These are phyloP conservation scores for Paedocypris sp. DNA, from an alignment of 2,113 vertebrate genomes.

Conservation along the genomic window DNA sequence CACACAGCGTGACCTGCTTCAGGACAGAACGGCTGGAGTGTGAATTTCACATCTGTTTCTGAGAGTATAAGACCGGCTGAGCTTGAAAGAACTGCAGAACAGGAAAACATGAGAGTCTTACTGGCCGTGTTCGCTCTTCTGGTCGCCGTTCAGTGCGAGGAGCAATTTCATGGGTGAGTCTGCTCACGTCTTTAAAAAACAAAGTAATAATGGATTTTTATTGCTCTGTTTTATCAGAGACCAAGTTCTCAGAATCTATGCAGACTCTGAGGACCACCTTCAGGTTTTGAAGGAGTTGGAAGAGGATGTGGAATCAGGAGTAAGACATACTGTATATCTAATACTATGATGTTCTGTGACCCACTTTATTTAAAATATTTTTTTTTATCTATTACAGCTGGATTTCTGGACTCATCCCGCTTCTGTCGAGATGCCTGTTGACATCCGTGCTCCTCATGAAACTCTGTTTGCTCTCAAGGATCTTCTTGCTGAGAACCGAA, in stretches of 20 bases:
- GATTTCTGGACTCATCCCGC: constrained; percentile 77
- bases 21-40: not conserved
- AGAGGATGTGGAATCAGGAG: constrained; percentile 30
- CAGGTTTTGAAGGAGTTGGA: constrained; percentile 46
- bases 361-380: no score
- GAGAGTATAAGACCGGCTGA: not conserved
- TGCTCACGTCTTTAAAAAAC: not conserved
- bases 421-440: constrained; percentile 49
- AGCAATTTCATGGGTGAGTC: constrained; percentile 49
- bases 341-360: no score
- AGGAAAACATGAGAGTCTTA: constrained; percentile 39
- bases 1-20: no score
- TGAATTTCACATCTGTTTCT: constrained; percentile 21
- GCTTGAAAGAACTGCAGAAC: not conserved
- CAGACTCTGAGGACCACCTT: constrained; percentile 44
- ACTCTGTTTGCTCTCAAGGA: constrained; percentile 57
- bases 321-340: not conserved
- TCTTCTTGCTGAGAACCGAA: constrained; percentile 58
- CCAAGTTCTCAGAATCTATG: constrained; percentile 52
- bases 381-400: constrained; percentile 51
- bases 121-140: constrained; percentile 40
- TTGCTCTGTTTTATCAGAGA: constrained; percentile 38
- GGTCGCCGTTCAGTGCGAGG: constrained; percentile 37
- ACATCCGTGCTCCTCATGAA: constrained; percentile 63
- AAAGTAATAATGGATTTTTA: no score